Conservation (phyloP, 1,140 invertebrate species). For the Calliopsis andreniformis region DNA sequence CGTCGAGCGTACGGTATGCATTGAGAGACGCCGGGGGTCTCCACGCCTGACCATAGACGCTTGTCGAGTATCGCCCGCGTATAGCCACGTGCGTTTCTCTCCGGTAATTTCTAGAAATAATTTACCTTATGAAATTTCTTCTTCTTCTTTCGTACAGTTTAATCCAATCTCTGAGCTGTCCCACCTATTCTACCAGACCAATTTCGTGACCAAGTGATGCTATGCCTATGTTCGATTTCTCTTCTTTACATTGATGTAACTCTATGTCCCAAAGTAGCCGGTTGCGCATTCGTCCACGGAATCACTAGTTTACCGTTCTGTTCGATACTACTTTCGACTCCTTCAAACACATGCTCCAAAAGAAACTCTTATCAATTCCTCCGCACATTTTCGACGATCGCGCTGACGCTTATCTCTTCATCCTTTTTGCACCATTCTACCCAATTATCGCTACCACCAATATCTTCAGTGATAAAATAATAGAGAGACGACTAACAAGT, state of each 20-base stretch:
- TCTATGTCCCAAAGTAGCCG: neutral
- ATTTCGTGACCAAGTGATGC: neutral
- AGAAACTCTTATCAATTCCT: neutral
- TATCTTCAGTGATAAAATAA: neutral
- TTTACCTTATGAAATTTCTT: neutral
- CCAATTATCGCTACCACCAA: neutral
- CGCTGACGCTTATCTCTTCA: neutral
- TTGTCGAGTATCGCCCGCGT: slow-evolving; percentile 35
- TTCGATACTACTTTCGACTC: neutral
- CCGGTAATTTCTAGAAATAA: neutral
- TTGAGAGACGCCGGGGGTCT: no score
- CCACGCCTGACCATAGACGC: slow-evolving; percentile 29
- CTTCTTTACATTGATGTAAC: neutral
- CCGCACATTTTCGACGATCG: neutral
- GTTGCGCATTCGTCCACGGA: no score
- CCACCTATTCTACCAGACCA: neutral
- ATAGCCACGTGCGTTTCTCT: slow-evolving; percentile 31
- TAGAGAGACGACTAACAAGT: neutral
- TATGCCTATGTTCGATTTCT: neutral
- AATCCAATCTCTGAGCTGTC: no score
- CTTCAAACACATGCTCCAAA: neutral
- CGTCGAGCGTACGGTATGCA: slow-evolving; percentile 31
- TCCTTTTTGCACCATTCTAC: neutral
- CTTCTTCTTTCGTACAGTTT: neutral
- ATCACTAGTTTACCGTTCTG: neutral